Conservation (phyloP, 2,113 vertebrate species). For the Pelvicachromis taeniatus region DNA sequence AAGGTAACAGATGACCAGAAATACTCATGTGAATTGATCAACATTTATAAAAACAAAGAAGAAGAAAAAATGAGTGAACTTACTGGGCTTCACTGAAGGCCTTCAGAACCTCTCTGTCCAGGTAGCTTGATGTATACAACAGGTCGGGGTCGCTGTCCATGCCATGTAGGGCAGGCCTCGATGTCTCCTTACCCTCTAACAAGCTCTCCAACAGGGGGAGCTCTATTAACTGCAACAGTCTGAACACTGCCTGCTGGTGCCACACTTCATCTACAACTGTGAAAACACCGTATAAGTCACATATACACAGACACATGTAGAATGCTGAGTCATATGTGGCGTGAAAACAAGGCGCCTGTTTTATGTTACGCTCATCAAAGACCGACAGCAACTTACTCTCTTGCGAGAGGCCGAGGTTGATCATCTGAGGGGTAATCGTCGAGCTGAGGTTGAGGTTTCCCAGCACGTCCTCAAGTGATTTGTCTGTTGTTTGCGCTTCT, state of each 20-base stretch:
- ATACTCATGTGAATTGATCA: background rate
- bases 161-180: constrained; percentile 57
- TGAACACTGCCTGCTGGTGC: constrained; percentile 89
- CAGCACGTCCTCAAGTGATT: constrained; percentile 83
- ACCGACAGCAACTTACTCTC: constrained; percentile 73
- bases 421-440: constrained; percentile 74
- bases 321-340: background rate
- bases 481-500: constrained; percentile 75
- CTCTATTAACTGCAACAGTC: constrained; percentile 90
- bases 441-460: constrained; percentile 85
- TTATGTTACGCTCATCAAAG: background rate
- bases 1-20: background rate
- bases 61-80: constrained; percentile 28
- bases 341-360: background rate
- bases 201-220: constrained; percentile 89
- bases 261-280: constrained; percentile 90
- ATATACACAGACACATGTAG: background rate
- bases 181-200: constrained; percentile 71
- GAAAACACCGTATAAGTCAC: background rate
- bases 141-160: constrained; percentile 74
- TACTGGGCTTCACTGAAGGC: constrained; percentile 95
- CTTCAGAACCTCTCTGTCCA: constrained; percentile 93
- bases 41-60: background rate
- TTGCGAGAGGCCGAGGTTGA: constrained; percentile 79
- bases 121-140: constrained; percentile 81